Conservation (phyloP, 2,888 invertebrate genomes). For the Diplazon laetatorius region DNA sequence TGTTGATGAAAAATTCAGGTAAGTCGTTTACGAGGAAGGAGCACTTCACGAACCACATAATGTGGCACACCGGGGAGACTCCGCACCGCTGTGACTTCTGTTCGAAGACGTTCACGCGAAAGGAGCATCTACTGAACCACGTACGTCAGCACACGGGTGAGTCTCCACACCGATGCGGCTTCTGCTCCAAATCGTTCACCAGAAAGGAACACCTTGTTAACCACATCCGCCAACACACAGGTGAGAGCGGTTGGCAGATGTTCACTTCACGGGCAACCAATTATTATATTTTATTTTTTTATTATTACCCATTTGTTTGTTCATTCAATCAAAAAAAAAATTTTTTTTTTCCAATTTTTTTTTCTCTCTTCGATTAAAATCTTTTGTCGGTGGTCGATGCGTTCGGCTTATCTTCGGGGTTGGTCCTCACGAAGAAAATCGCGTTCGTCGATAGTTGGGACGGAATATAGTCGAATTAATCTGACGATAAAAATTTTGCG, state of each 20-base stretch:
- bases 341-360: too few relatives aligned
- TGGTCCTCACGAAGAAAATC: slow-evolving; percentile 15
- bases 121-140: slow-evolving; percentile 90
- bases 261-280: slow-evolving; percentile 78
- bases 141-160: slow-evolving; percentile 91
- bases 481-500: too few relatives aligned
- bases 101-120: slow-evolving; percentile 90
- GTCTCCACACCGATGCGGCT: slow-evolving; percentile 93
- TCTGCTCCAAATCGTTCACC: slow-evolving; percentile 94
- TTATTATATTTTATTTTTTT: slow-evolving; percentile 49
- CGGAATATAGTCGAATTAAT: not conserved
- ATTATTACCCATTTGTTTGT: slow-evolving; percentile 23
- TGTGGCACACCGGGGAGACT: slow-evolving; percentile 94
- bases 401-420: slow-evolving; percentile 1
- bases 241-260: slow-evolving; percentile 81
- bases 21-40: slow-evolving; percentile 95
- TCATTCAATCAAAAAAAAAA: too few relatives aligned
- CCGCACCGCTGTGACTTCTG: slow-evolving; percentile 91
- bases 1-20: slow-evolving; percentile 70
- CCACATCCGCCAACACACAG: slow-evolving; percentile 92
- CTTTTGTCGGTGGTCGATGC: slow-evolving; percentile 24
- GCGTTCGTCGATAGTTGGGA: not conserved
- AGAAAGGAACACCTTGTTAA: slow-evolving; percentile 93
- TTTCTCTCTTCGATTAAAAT: too few relatives aligned
- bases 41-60: slow-evolving; percentile 94